Base-by-base conservation (phyloP, 2,113 vertebrate species). In the Halichoeres trimaculatus region DNA sequence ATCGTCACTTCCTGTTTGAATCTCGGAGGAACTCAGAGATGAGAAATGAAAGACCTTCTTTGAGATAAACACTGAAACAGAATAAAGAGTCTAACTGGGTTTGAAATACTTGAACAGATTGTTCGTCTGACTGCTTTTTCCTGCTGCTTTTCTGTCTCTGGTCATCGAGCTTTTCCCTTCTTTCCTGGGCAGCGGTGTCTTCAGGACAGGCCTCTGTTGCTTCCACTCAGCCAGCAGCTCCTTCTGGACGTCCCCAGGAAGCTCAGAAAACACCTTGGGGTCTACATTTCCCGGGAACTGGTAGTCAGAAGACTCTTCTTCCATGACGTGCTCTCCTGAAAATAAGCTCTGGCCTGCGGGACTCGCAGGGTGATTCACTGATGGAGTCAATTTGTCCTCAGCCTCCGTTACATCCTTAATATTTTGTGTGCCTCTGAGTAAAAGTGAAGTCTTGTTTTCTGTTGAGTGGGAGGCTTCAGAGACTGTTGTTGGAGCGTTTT, bases 191-290 rank as follows among this genome's bases (percentile, higher is more conserved):
- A 48, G 50, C 0, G 69, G 62, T 20, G 78, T 67, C 69, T 93
- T 94, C 35, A 90, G 74, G 13, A 62, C 35, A 0, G 59, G 76
- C 26, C 83, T 88, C 85, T 65, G 83, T 8, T 87, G 92, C 69
- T 88, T 96, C 96, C 97, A 97, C 14, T 95, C 95, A 0, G 88
- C 83, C 62, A 95, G 60, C 3, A 98, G 70, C 76, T 98, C 96
- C 38, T 36, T 88, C 57, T 95, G 96, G 35, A 98, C 57, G 4
- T 94, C 95, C 1, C 70, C 52, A 0, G 97, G 96, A 8, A 98
- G 92, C 78, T 97, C 93, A 2, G 92, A 95, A 89, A 98, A 98
- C 47, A 96, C 95, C 35, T 84, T 53, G 20, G 91, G 81, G 72
- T 98, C 95, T 3, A 98, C 85, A 1, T 90, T 74, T 63, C 91